Percentiles rank a stretch among this genome's conserved stretches.
Conservation (phyloP, 2,888 invertebrate species). For the Priocnemis perturbator region DNA sequence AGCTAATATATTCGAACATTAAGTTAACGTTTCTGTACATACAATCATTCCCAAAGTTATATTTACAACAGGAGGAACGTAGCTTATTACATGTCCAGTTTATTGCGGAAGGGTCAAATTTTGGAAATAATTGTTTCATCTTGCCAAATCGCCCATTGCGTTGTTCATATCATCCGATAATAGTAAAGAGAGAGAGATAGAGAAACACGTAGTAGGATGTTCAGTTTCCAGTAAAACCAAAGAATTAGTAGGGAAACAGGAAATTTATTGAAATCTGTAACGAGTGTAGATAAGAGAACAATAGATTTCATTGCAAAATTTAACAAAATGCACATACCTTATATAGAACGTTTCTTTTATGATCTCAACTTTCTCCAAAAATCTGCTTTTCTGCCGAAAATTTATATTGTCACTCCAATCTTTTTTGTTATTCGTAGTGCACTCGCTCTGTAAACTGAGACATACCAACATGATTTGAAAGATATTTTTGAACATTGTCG, state of each 20-base stretch:
- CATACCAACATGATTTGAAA: no score
- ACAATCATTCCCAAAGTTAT: constrained; percentile 11
- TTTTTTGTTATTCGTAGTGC: no score
- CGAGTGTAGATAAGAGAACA: constrained; percentile 17
- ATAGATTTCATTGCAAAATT: neutral
- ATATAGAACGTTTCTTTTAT: constrained; percentile 45
- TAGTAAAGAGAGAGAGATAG: no score
- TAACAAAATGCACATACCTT: neutral
- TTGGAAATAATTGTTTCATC: no score
- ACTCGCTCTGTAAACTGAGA: no score
- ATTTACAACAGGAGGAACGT: no score
- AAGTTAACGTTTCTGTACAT: constrained; percentile 22
- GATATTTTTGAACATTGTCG: no score
- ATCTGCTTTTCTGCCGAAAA: constrained; percentile 16
- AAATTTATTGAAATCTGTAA: constrained; percentile 27
- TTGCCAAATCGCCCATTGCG: no score
- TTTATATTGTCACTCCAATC: no score
- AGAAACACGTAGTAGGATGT: constrained; percentile 4
- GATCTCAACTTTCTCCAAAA: constrained; percentile 55
- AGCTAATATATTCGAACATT: constrained; percentile 15
- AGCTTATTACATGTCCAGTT: no score
- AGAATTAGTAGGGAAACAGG: constrained; percentile 57
- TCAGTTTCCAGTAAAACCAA: constrained; percentile 55
- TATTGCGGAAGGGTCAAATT: no score
- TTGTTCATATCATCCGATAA: no score